A percentile compares a stretch with the other conserved stretches of the same genome.
These are phyloP conservation scores for Luscinia luscinia DNA, from an alignment of 2,797 vertebrate species.

Conservation along the genomic window DNA sequence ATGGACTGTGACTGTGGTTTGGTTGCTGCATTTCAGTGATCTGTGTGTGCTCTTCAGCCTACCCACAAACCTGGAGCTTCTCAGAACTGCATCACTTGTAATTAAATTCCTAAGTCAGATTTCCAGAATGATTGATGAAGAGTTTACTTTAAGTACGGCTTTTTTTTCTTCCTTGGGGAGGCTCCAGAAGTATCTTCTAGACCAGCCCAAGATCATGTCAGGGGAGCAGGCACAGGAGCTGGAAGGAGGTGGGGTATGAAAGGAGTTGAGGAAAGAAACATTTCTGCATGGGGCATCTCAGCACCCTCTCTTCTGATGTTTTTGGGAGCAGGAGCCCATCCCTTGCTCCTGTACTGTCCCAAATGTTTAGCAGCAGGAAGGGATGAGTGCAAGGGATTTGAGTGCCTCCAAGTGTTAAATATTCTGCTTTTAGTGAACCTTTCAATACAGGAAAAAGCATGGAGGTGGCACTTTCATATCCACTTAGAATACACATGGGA, in stretches of 20 bases:
- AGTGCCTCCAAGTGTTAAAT: neutral
- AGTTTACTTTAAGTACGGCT: neutral
- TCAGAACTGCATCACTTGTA: neutral
- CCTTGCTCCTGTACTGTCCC: neutral
- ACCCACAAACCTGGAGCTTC: neutral
- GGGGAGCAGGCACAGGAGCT: neutral
- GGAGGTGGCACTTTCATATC: neutral
- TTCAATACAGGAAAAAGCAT: neutral
- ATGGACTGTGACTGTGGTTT: accelerated
- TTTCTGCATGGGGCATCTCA: neutral
- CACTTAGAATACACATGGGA: neutral
- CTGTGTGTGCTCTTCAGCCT: neutral
- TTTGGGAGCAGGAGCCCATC: neutral
- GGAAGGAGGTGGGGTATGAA: neutral
- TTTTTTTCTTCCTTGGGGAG: neutral
- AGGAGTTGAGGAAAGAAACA: neutral
- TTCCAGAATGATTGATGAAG: neutral
- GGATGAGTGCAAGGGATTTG: neutral
- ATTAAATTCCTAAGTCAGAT: neutral
- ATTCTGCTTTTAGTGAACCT: neutral
- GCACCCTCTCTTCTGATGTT: neutral
- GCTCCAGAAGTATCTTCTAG: neutral
- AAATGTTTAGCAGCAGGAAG: neutral
- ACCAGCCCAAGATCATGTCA: neutral
- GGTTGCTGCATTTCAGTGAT: neutral